Conservation (phyloP, 2,113 vertebrate genomes). For the Odobenus rosmarus region DNA sequence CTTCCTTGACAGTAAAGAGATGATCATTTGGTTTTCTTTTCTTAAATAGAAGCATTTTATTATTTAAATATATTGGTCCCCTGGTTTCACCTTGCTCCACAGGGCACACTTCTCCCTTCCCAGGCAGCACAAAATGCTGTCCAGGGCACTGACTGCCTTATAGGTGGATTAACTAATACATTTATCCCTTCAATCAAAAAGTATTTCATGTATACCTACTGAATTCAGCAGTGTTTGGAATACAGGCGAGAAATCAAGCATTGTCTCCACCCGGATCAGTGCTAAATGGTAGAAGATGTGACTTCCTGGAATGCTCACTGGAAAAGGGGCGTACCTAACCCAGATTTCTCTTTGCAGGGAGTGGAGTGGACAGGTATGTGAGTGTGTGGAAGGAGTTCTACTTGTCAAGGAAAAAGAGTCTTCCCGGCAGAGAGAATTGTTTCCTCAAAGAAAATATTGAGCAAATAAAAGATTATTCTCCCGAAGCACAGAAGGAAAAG, state of each 20-base stretch:
- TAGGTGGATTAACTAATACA: neutral
- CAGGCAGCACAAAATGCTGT: neutral
- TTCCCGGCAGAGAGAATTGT: neutral
- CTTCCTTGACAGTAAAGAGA: neutral
- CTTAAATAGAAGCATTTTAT: conserved; percentile 22
- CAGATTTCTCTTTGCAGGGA: accelerated
- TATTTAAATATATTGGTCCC: neutral
- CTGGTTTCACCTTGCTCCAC: neutral
- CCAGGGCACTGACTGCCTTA: neutral
- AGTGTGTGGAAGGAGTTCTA: accelerated
- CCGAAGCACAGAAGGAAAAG: neutral
- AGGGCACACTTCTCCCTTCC: neutral
- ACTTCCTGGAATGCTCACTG: neutral
- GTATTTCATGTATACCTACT: neutral
- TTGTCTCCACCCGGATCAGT: neutral
- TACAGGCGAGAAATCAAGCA: neutral
- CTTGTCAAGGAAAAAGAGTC: neutral
- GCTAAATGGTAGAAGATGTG: neutral
- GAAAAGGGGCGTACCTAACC: neutral
- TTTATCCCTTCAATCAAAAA: neutral
- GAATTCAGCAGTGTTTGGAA: neutral
- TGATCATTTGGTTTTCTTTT: neutral
- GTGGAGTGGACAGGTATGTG: accelerated
- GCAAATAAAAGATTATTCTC: neutral
- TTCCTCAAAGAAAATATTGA: neutral